Evolutionary conservation across 2,888 invertebrate genomes (phyloP).

Genomic region (Dysmachus trigonus): DNA sequence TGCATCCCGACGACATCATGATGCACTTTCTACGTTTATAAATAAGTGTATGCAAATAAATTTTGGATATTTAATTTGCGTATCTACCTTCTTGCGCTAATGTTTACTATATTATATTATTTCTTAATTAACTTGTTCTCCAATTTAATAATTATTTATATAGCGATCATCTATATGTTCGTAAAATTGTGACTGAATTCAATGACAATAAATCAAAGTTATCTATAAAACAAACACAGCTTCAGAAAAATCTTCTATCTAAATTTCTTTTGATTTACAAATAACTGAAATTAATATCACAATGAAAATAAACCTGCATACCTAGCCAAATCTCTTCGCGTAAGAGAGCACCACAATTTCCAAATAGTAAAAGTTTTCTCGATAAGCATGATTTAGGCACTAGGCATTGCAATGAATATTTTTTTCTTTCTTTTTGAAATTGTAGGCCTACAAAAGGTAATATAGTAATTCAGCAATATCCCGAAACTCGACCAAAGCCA

Average conservation of each 20-base stretch:
- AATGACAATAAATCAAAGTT: conserved; percentile 8
- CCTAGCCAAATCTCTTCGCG: neutral
- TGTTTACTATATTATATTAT: conserved; percentile 11
- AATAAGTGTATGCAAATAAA: conserved; percentile 21
- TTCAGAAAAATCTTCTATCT: neutral
- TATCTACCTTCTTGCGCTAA: conserved; percentile 13
- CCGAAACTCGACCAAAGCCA: neutral
- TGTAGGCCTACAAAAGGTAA: neutral
- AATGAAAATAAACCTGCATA: conserved; percentile 10
- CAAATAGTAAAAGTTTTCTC: neutral
- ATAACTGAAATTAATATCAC: conserved; percentile 9
- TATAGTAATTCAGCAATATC: neutral
- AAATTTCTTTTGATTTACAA: neutral
- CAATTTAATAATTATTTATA: neutral
- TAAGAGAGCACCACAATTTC: neutral
- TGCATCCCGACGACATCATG: neutral
- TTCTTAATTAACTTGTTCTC: conserved; percentile 4
- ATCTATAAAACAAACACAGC: conserved; percentile 9
- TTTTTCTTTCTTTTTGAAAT: neutral
- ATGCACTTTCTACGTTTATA: neutral
- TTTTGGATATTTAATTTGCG: conserved; percentile 21
- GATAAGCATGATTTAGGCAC: neutral
- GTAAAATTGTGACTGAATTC: conserved; percentile 12
- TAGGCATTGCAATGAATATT: neutral
- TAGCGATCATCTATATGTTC: neutral